Conservation (phyloP, 1,140 invertebrate species). For the Leptinotarsa texana region DNA sequence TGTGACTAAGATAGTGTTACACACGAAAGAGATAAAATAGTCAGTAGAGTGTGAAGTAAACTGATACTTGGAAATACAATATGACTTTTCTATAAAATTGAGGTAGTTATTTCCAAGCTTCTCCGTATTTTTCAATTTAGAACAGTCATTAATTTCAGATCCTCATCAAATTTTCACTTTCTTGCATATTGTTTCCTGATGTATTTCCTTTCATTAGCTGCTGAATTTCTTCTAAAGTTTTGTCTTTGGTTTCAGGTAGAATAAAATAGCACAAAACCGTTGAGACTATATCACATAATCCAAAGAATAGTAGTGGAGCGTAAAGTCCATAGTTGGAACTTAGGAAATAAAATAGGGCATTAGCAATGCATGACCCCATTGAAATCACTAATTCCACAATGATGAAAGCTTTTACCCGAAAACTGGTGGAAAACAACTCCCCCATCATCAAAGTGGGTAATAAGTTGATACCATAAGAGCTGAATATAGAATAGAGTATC, state of each 20-base stretch:
- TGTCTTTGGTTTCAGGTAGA: conserved; percentile 89
- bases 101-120: too few relatives aligned
- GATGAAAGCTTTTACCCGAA: conserved; percentile 39
- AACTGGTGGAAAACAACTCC: conserved; percentile 48
- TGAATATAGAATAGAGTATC: conserved; percentile 40
- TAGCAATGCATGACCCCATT: conserved; percentile 41
- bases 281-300: conserved; percentile 69
- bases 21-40: too few relatives aligned
- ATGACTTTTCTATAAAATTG: too few relatives aligned
- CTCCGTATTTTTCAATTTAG: neutral
- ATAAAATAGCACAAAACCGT: conserved; percentile 76
- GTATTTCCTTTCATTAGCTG: conserved; percentile 60
- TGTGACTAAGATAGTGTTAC: too few relatives aligned
- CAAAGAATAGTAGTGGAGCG: conserved; percentile 81
- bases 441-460: conserved; percentile 47
- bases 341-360: conserved; percentile 50
- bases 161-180: conserved; percentile 27
- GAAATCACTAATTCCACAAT: neutral
- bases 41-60: too few relatives aligned
- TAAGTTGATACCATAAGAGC: conserved; percentile 43
- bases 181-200: conserved; percentile 21
- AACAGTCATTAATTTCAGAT: neutral
- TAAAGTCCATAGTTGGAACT: conserved; percentile 64
- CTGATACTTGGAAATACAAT: too few relatives aligned
- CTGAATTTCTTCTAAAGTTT: conserved; percentile 68